A percentile compares a stretch with the other conserved stretches of the same genome.
These are phyloP conservation scores for Pseudomyrmex pallidus DNA, from an alignment of 1,140 invertebrate species.

Conservation along the genomic window DNA sequence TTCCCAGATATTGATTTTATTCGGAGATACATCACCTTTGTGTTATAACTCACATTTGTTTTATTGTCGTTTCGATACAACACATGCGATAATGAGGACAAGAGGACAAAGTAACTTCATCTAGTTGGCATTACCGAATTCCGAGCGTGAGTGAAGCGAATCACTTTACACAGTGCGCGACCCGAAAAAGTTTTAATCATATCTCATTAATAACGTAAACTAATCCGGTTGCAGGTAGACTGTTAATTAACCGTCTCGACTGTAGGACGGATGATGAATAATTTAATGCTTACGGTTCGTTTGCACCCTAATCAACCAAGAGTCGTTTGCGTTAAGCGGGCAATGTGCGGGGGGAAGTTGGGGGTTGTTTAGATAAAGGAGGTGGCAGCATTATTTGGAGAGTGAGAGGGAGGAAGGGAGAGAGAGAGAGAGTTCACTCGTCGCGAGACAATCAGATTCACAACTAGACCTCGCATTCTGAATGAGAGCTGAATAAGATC, in stretches of 20 bases:
- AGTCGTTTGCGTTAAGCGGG: slow-evolving; percentile 56
- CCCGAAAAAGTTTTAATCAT: slow-evolving; percentile 71
- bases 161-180: slow-evolving; percentile 30
- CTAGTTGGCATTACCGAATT: slow-evolving; percentile 34
- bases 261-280: slow-evolving; percentile 65
- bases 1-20: too few relatives aligned
- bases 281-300: slow-evolving; percentile 71
- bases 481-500: slow-evolving; percentile 54
- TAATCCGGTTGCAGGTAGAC: slow-evolving; percentile 48
- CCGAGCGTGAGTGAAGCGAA: slow-evolving; percentile 5
- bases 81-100: slow-evolving; percentile 10
- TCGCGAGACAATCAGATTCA: slow-evolving; percentile 51
- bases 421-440: slow-evolving; percentile 34
- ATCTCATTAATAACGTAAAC: slow-evolving; percentile 58
- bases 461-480: slow-evolving; percentile 33
- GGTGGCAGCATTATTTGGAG: slow-evolving; percentile 63
- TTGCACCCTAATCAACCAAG: slow-evolving; percentile 70
- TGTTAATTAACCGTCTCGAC: slow-evolving; percentile 67
- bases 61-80: background rate
- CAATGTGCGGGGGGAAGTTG: slow-evolving; percentile 53
- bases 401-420: too few relatives aligned
- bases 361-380: slow-evolving; percentile 68
- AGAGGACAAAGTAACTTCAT: slow-evolving; percentile 6
- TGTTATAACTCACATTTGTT: background rate
- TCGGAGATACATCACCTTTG: background rate